Evolutionary conservation across 1,140 invertebrate genomes (phyloP).

Genomic region (Drosophila parabipectinata): DNA sequence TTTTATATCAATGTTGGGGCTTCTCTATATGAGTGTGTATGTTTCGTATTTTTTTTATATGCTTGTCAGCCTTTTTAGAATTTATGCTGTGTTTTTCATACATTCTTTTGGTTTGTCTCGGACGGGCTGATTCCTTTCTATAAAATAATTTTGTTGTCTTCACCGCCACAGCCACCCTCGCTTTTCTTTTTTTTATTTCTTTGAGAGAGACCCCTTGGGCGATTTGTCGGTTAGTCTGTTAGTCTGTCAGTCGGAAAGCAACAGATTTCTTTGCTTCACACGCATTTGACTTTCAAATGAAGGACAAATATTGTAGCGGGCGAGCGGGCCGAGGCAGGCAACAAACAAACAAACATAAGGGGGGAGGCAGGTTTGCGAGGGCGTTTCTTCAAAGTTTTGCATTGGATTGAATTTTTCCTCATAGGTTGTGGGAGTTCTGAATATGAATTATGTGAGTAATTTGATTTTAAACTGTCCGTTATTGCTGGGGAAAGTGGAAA

Average conservation of each 20-base stretch:
- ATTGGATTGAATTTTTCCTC: constrained; percentile 44
- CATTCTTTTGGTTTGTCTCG: constrained; percentile 75
- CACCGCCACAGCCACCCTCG: constrained; percentile 2
- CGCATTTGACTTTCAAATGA: constrained; percentile 83
- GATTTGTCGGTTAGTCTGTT: constrained; percentile 16
- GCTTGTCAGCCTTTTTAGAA: constrained; percentile 77
- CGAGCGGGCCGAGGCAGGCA: constrained; percentile 46
- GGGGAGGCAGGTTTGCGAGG: constrained; percentile 46
- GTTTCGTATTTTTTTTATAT: constrained; percentile 47
- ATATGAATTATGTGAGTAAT: constrained; percentile 81
- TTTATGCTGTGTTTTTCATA: constrained; percentile 83
- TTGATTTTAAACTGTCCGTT: constrained; percentile 76
- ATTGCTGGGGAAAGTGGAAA: constrained; percentile 58
- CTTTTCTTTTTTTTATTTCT: constrained; percentile 30
- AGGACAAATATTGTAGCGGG: constrained; percentile 74
- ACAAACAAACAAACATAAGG: constrained; percentile 48
- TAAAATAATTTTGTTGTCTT: constrained; percentile 69
- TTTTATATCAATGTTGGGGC: constrained; percentile 70
- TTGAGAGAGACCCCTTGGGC: constrained; percentile 31
- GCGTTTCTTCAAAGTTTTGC: constrained; percentile 76
- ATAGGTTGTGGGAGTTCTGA: constrained; percentile 43
- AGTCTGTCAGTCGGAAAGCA: constrained; percentile 50
- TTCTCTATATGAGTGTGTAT: constrained; percentile 23
- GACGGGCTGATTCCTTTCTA: constrained; percentile 49
- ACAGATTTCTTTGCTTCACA: constrained; percentile 80